Conservation (phyloP, 2,888 invertebrate genomes). For the Abscondita cerata region DNA sequence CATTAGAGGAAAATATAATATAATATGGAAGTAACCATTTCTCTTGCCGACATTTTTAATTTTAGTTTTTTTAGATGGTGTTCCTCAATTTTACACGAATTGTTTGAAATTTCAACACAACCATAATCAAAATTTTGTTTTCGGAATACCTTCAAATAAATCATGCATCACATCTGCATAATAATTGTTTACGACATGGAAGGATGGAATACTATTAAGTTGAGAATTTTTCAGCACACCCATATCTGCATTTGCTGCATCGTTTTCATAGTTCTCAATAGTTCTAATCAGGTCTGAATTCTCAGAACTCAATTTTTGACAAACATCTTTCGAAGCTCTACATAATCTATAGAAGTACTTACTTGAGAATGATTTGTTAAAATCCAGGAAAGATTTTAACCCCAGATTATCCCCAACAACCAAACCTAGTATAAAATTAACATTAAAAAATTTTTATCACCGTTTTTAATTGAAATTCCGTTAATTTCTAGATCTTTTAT, state of each 20-base stretch:
- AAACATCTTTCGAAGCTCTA: slow-evolving; percentile 10
- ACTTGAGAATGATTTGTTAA: slow-evolving; percentile 9
- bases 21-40: slow-evolving; percentile 38
- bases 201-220: slow-evolving; percentile 32
- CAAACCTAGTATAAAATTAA: slow-evolving; percentile 27
- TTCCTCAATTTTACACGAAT: slow-evolving; percentile 16
- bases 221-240: slow-evolving; percentile 18
- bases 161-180: slow-evolving; percentile 30
- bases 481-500: too few relatives aligned
- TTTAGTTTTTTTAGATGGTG: slow-evolving; percentile 13
- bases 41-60: slow-evolving; percentile 37
- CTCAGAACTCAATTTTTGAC: slow-evolving; percentile 18
- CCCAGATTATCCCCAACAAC: slow-evolving; percentile 2
- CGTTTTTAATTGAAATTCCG: slow-evolving; percentile 3
- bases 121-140: slow-evolving; percentile 32
- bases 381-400: slow-evolving; percentile 14
- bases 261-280: not conserved
- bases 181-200: slow-evolving; percentile 26
- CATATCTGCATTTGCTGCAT: slow-evolving; percentile 4
- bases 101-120: slow-evolving; percentile 26
- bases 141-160: slow-evolving; percentile 9
- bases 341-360: slow-evolving; percentile 21
- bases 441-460: not conserved
- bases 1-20: slow-evolving; percentile 41
- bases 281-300: slow-evolving; percentile 12